Evolutionary conservation across 2,888 invertebrate genomes (phyloP).

Genomic region (Dynastes hyllus): DNA sequence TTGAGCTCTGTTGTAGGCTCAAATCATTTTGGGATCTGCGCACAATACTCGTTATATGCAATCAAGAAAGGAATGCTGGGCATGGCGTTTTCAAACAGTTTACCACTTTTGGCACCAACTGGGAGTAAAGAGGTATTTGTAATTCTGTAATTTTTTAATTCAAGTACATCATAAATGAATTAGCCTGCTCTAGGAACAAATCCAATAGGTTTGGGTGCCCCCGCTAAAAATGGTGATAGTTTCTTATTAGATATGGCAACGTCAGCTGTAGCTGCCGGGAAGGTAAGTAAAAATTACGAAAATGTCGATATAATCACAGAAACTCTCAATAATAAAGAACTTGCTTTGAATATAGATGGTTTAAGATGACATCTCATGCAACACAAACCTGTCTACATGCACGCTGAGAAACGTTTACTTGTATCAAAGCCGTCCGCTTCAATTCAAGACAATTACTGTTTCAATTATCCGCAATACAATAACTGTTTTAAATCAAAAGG

Average conservation of each 20-base stretch:
- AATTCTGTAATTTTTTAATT: neutral
- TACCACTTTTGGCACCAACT: slow-evolving; percentile 91
- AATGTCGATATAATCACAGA: too few species aligned
- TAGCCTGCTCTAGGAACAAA: slow-evolving; percentile 90
- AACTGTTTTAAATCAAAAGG: too few species aligned
- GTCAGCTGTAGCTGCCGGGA: slow-evolving; percentile 93
- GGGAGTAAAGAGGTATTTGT: slow-evolving; percentile 57
- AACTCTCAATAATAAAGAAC: too few species aligned
- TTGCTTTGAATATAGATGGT: too few species aligned
- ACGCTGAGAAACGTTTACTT: too few species aligned
- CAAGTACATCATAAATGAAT: slow-evolving; percentile 75
- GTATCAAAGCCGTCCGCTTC: too few species aligned
- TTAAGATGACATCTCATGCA: too few species aligned
- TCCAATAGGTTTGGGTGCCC: slow-evolving; percentile 88
- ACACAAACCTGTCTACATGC: too few species aligned
- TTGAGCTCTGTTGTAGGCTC: neutral
- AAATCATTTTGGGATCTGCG: neutral
- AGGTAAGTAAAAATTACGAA: slow-evolving; percentile 66
- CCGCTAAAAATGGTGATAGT: slow-evolving; percentile 80
- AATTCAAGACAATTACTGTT: too few species aligned
- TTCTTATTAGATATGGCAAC: slow-evolving; percentile 97
- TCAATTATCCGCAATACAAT: too few species aligned
- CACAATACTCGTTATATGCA: slow-evolving; percentile 76
- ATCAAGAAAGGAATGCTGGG: slow-evolving; percentile 84
- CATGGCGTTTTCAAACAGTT: slow-evolving; percentile 93